These are phyloP conservation scores for Corbicula japonica DNA, from an alignment of 2,888 invertebrate genomes.

Conservation along the genomic window DNA sequence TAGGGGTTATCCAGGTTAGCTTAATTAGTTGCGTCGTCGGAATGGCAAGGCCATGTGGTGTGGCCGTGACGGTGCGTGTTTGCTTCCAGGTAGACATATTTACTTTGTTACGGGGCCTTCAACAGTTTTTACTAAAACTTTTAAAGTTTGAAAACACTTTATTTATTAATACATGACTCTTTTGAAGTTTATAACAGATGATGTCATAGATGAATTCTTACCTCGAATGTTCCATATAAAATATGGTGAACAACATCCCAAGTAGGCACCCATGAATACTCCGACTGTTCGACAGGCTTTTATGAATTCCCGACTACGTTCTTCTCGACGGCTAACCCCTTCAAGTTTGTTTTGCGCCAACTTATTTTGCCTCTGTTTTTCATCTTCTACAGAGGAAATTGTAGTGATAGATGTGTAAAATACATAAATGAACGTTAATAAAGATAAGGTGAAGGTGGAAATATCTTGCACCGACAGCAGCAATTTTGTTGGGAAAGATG, in stretches of 20 bases:
- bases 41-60: neutral
- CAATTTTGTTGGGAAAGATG: too few species aligned
- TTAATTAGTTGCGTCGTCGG: too few species aligned
- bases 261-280: conserved; percentile 41
- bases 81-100: neutral
- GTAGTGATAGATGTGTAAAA: too few species aligned
- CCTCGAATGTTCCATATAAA: conserved; percentile 23
- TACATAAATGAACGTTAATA: too few species aligned
- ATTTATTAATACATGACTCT: too few species aligned
- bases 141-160: neutral
- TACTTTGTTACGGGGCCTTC: neutral
- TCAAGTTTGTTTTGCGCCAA: too few species aligned
- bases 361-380: neutral
- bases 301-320: conserved; percentile 26
- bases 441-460: too few species aligned
- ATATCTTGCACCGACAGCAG: too few species aligned
- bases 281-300: conserved; percentile 45
- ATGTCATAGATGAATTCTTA: too few species aligned
- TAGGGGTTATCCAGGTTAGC: too few species aligned
- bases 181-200: too few species aligned
- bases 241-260: conserved; percentile 51
- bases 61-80: neutral
- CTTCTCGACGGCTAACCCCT: conserved; percentile 9
- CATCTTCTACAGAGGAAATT: too few species aligned
- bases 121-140: neutral